These are phyloP conservation scores for Semicossyphus pulcher DNA, from an alignment of 2,113 vertebrate species.

Conservation along the genomic window DNA sequence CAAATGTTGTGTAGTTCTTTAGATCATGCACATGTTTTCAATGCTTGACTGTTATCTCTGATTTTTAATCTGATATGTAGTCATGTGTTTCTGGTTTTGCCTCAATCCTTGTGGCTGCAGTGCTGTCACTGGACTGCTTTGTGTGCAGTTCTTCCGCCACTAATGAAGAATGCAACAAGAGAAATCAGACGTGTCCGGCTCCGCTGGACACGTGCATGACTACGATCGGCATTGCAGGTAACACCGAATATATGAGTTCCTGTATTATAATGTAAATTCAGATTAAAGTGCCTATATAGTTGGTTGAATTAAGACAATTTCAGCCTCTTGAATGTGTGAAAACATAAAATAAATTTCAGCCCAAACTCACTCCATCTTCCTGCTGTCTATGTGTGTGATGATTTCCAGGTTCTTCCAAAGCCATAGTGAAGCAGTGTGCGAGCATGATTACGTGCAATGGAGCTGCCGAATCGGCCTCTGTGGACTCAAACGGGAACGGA, in stretches of 20 bases:
- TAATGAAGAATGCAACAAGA: slow-evolving; percentile 74
- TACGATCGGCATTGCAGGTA: slow-evolving; percentile 66
- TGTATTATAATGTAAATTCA: not conserved
- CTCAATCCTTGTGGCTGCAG: slow-evolving; percentile 39
- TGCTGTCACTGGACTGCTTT: slow-evolving; percentile 66
- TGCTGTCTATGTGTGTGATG: slow-evolving; percentile 18
- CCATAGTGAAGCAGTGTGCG: slow-evolving; percentile 72
- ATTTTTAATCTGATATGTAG: not conserved
- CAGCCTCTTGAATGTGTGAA: not conserved
- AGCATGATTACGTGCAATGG: slow-evolving; percentile 45
- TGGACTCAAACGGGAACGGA: slow-evolving; percentile 63
- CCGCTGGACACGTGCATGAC: slow-evolving; percentile 80
- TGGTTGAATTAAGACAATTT: not conserved
- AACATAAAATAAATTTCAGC: not conserved
- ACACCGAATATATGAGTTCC: not conserved
- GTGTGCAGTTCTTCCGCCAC: slow-evolving; percentile 62
- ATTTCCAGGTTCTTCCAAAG: slow-evolving; percentile 20
- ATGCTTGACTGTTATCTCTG: not conserved
- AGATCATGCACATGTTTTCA: not conserved
- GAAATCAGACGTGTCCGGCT: slow-evolving; percentile 45
- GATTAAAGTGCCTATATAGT: not conserved
- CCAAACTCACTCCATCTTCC: not conserved
- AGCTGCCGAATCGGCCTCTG: slow-evolving; percentile 12
- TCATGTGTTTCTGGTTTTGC: not conserved
- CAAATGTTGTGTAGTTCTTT: not conserved